Evolutionary conservation across 2,797 vertebrate genomes (phyloP).

Genomic region (Hapalemur alaotrensis): DNA sequence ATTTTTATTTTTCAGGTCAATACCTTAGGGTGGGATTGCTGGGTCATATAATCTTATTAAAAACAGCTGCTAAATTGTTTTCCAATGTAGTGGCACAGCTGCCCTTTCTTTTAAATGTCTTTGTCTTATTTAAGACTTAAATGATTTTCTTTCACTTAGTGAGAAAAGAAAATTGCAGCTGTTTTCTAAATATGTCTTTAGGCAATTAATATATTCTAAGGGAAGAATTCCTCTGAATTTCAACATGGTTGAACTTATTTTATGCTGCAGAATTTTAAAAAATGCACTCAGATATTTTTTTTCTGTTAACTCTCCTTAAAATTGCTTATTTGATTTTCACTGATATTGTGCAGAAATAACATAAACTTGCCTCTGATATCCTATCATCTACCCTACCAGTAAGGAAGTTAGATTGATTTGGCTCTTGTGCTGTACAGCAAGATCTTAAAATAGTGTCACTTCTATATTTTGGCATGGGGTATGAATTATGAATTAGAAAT

Average conservation of each 20-base stretch:
- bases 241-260: background rate
- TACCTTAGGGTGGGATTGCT: background rate
- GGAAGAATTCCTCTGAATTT: background rate
- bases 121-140: background rate
- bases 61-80: background rate
- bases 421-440: background rate
- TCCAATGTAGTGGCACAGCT: background rate
- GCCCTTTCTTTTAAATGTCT: background rate
- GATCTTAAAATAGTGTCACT: background rate
- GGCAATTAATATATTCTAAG: background rate
- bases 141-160: background rate
- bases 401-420: background rate
- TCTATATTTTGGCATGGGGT: background rate
- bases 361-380: background rate
- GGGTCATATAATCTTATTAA: background rate
- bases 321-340: background rate
- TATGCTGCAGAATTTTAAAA: background rate
- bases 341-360: background rate
- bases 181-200: constrained; percentile 12
- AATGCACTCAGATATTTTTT: background rate
- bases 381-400: background rate
- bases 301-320: background rate
- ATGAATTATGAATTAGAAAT: background rate
- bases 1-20: constrained; percentile 3
- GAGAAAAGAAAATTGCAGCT: background rate